These are phyloP conservation scores for Penaeus monodon DNA, from an alignment of 2,888 invertebrate species.

Conservation along the genomic window DNA sequence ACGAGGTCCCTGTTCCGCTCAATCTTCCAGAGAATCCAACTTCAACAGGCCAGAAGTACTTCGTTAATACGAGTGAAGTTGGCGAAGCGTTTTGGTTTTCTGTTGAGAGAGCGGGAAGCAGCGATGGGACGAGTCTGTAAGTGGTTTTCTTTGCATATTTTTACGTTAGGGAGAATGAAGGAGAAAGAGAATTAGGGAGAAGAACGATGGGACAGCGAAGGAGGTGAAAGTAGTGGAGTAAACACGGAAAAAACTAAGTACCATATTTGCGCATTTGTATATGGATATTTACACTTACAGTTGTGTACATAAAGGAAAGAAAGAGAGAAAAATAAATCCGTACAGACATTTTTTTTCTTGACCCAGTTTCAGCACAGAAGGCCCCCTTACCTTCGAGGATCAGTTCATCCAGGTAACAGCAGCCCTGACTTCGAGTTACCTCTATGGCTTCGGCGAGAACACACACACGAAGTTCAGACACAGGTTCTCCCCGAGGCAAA, in stretches of 20 bases:
- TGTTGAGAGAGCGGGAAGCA: constrained; percentile 13
- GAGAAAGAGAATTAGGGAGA: too few relatives aligned
- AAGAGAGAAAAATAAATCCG: too few relatives aligned
- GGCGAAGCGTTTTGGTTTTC: constrained; percentile 35
- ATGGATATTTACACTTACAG: too few relatives aligned
- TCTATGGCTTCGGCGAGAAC: constrained; percentile 72
- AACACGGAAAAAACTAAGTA: too few relatives aligned
- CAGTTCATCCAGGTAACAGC: constrained; percentile 71
- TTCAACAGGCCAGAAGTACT: neutral
- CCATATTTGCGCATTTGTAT: too few relatives aligned
- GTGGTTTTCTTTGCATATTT: too few relatives aligned
- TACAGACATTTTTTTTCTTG: neutral
- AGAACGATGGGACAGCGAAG: too few relatives aligned
- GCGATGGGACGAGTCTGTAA: too few relatives aligned
- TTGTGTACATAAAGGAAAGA: neutral
- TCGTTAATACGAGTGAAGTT: constrained; percentile 5
- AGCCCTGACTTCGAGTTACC: constrained; percentile 69
- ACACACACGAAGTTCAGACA: constrained; percentile 69
- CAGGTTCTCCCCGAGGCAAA: constrained; percentile 67
- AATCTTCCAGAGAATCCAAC: constrained; percentile 9
- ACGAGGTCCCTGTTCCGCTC: constrained; percentile 51
- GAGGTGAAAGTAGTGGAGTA: too few relatives aligned
- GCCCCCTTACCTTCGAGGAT: constrained; percentile 69
- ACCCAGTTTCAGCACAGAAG: constrained; percentile 41
- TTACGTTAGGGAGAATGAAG: neutral